phyloP scores from a whole-genome alignment of 2,113 vertebrate genomes.

The Odontophorus gujanensis region DNA sequence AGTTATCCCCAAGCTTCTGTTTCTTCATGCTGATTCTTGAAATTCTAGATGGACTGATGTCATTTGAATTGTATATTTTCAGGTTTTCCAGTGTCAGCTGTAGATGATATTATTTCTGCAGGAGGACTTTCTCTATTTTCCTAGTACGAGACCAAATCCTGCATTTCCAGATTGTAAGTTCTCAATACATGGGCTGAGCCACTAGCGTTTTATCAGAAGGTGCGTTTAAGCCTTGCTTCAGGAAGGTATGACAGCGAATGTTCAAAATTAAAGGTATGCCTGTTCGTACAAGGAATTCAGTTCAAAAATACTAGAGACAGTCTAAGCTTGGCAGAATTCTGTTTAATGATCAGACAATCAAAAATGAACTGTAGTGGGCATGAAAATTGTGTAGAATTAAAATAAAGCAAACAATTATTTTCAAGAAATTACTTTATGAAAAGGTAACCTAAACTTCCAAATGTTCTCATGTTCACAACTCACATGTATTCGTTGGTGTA shows the following conservation, averaged over 20 bases:
- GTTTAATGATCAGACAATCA: not conserved
- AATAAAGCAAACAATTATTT: not conserved
- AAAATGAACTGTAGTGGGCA: not conserved
- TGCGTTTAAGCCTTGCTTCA: not conserved
- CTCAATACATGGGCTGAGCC: not conserved
- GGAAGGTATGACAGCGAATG: not conserved
- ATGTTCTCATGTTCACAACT: not conserved
- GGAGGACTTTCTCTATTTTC: conserved; percentile 7
- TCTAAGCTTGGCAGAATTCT: not conserved
- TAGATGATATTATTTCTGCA: not conserved
- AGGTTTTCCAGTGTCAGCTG: not conserved
- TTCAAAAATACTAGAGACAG: not conserved
- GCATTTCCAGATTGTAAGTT: not conserved
- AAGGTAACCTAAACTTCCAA: not conserved
- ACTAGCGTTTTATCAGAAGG: not conserved
- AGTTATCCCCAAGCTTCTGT: not conserved
- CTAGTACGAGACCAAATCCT: not conserved
- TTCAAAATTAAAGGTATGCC: not conserved
- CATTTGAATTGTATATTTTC: not conserved
- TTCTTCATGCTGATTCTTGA: conserved; percentile 11
- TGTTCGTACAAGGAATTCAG: not conserved
- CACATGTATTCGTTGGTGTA: not conserved
- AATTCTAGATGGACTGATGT: not conserved
- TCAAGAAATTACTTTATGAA: not conserved
- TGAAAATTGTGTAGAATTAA: not conserved